Evolutionary conservation across 2,888 invertebrate species (phyloP), one percentile per base, ranked within the genome.

Genomic region (Trichopria drosophilae): DNA sequence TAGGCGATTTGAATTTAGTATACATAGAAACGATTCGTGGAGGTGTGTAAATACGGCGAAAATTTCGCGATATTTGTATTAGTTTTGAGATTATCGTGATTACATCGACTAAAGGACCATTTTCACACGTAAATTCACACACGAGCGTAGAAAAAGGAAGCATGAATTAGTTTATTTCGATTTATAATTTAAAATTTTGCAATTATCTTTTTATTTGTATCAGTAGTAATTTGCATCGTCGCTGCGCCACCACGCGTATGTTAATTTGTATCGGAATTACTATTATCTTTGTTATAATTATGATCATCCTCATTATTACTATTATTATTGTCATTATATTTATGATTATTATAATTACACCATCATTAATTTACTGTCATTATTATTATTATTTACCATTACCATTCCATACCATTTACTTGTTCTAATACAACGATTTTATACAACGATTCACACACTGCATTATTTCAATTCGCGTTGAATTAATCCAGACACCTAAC

Each of bases 391-490:
- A 3, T 29, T 23, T 4, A 19, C 22, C 29, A 32, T 26, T 41
- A 45, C 36, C 9, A 13, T 47, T 44, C 50, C 40, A 41, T 50
- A 47, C n/a, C n/a, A n/a, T n/a, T n/a, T 58, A 39, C 53, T 63
- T 65, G 49, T 59, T 61, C 61, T 55, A 56, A 63, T 65, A 67
- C 67, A 69, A 71, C 68, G 68, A 72, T 57, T 63, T 55, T 60
- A 62, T 66, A 66, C 69, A 69, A 71, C 71, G 71, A 70, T 60
- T n/a, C n/a, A n/a, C n/a, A n/a, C n/a, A n/a, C n/a, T n/a, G n/a
- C n/a, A n/a, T n/a, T n/a, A n/a, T n/a, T n/a, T n/a, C n/a, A n/a
- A n/a, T n/a, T n/a, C 19, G 36, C 43, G 37, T 24, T 44, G 50
- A 46, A 41, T 47, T 24, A 19, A 37, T 24, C 24, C 28, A 12